Evolutionary conservation across 2,888 invertebrate genomes (phyloP), one percentile per base, ranked within the genome.

Genomic region (Sthenelais limicola): DNA sequence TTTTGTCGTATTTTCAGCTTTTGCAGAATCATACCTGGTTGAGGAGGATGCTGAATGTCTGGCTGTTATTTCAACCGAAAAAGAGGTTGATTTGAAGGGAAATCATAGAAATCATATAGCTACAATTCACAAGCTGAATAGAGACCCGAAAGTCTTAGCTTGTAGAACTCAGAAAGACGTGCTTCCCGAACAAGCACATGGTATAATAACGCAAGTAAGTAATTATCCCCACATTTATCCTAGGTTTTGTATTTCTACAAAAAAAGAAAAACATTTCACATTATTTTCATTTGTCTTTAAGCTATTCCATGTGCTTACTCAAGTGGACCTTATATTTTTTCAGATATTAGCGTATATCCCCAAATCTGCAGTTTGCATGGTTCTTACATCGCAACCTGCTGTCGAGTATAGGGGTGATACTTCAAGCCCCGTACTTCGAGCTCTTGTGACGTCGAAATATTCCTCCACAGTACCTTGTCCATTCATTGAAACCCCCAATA

Each of bases 401-500:
- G 81, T 82, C 73, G 80, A 82, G 43, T 86, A 82, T 72, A 81
- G 77, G 54, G 81, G 80, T 72, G 83, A 83, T 7, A 71, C 79
- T 1, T 80, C 84, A 3, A 74, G 79, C 5, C 82, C 81, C 43
- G 82, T 83, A 21, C 77, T 85, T 69, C 72, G 83, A 43, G 78
- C 81, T 21, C 76, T 86, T 48, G 81, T 80, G 71, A 83, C 84
- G 1, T 75, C 74, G 21, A 75, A 77, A n/a, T 81, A 76, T 68
- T 62, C 73, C n/a, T 82, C 78, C 9, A 78, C 77, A 35, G 82
- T 83, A 1, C 35, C 80, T 3, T 82, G 82, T 75, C 81, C 80
- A 15, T 82, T 80, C 62, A 76, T 86, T 24, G 84, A 83, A 74
- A 84, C 85, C 72, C 86, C 86, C 15, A 86, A 85, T 72, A 79